Percentiles rank a stretch among this genome's conserved stretches.
Evolutionary conservation across 2,113 vertebrate genomes (phyloP).

Genomic region (Sakesphorus luctuosus): DNA sequence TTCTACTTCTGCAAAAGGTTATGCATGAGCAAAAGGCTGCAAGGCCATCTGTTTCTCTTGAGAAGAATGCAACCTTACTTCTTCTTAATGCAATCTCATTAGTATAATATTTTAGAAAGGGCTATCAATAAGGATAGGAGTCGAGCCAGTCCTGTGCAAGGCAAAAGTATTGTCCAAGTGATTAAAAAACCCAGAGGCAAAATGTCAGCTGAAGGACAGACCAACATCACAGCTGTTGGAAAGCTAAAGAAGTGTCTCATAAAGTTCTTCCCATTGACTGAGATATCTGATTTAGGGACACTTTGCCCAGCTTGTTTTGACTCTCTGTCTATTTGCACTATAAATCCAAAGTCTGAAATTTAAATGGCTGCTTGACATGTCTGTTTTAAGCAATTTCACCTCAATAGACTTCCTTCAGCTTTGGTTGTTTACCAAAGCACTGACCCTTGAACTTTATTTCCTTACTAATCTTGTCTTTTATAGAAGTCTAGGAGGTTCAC

Average conservation of each 20-base stretch:
- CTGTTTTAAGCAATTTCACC: constrained; percentile 25
- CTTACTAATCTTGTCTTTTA: constrained; percentile 35
- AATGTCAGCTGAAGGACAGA: not conserved
- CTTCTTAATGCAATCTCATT: not conserved
- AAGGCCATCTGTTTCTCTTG: not conserved
- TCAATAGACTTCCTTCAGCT: not conserved
- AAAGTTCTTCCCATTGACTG: not conserved
- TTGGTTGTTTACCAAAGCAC: constrained; percentile 7
- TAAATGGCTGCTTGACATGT: not conserved
- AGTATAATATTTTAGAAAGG: not conserved
- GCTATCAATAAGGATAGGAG: not conserved
- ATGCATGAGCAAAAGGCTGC: not conserved
- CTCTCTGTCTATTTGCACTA: not conserved
- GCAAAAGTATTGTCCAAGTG: not conserved
- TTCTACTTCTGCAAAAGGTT: not conserved
- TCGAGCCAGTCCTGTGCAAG: not conserved
- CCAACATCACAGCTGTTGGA: not conserved
- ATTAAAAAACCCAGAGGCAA: not conserved
- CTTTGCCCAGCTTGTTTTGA: not conserved
- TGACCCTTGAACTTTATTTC: constrained; percentile 40
- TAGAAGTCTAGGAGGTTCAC: not conserved
- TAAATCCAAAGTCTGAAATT: constrained; percentile 8
- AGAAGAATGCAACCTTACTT: not conserved
- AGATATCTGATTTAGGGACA: not conserved
- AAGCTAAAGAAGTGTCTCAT: not conserved